Evolutionary conservation across 2,113 vertebrate species (phyloP).

Genomic region (Ascaphus truei): DNA sequence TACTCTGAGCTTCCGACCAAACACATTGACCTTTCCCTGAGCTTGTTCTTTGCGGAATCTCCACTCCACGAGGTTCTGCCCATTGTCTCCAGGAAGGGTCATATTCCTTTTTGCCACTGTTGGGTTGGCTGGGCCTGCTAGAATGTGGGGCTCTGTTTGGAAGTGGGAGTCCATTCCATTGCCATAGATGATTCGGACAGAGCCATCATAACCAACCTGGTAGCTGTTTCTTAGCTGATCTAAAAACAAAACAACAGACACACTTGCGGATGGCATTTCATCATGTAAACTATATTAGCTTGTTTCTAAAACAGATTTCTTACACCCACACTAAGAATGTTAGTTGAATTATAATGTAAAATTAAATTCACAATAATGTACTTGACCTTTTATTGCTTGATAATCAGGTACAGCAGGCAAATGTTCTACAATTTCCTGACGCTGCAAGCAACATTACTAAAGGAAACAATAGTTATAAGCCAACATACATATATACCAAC

Average conservation of each 20-base stretch:
- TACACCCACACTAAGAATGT: too few species aligned
- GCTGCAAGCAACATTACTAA: too few species aligned
- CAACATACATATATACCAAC: too few species aligned
- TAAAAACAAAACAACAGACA: constrained; percentile 43
- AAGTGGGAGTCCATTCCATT: constrained; percentile 93
- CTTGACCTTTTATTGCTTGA: too few species aligned
- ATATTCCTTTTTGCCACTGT: constrained; percentile 92
- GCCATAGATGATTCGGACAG: constrained; percentile 86
- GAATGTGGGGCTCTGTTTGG: constrained; percentile 90
- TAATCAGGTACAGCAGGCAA: too few species aligned
- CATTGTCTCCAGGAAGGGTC: constrained; percentile 89
- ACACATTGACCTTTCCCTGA: constrained; percentile 91
- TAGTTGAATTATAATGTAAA: too few species aligned
- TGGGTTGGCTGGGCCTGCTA: constrained; percentile 90
- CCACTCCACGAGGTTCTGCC: constrained; percentile 96
- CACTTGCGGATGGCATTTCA: too few species aligned
- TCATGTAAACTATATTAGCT: not conserved
- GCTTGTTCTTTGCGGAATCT: constrained; percentile 93
- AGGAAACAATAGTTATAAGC: too few species aligned
- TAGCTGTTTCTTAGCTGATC: constrained; percentile 93
- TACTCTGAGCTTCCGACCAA: constrained; percentile 93
- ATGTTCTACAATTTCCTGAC: too few species aligned
- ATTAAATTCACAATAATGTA: too few species aligned
- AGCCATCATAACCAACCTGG: constrained; percentile 90
- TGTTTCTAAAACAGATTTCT: not conserved